phyloP scores from a whole-genome alignment of 2,888 invertebrate genomes.

The Sisyra terminalis region DNA sequence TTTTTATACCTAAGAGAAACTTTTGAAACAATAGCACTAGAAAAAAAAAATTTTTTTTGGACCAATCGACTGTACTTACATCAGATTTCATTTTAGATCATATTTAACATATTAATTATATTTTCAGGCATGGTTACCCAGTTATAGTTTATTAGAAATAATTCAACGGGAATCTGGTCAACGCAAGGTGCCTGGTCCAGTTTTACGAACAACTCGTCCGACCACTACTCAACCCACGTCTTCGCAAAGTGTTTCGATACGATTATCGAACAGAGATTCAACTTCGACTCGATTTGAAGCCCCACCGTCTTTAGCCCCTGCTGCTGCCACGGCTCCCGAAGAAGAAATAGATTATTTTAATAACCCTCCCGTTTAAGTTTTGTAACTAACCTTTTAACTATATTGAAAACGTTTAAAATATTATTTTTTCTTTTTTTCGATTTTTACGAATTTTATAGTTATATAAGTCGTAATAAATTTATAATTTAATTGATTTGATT shows the following conservation, averaged over 20 bases:
- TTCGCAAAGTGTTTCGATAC: constrained; percentile 2
- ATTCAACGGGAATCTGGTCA: constrained; percentile 64
- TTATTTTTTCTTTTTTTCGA: neutral
- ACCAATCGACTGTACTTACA: no score
- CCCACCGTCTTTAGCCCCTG: constrained; percentile 9
- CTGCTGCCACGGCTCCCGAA: constrained; percentile 15
- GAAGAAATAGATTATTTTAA: constrained; percentile 19
- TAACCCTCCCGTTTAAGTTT: constrained; percentile 14
- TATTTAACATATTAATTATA: neutral
- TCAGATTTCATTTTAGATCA: neutral
- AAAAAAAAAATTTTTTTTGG: no score
- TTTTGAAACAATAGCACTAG: neutral
- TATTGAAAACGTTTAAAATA: neutral
- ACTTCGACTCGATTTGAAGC: constrained; percentile 7
- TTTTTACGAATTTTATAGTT: neutral
- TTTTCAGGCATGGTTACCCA: constrained; percentile 74
- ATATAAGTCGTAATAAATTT: no score
- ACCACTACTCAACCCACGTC: neutral
- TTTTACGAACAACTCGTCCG: constrained; percentile 22
- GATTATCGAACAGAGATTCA: constrained; percentile 5
- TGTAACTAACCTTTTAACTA: neutral
- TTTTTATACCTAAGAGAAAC: no score
- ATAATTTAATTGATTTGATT: no score
- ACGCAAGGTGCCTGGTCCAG: constrained; percentile 63
- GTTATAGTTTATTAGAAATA: constrained; percentile 68